phyloP scores from a whole-genome alignment of 2,797 vertebrate genomes.

The Gastrophryne carolinensis region DNA sequence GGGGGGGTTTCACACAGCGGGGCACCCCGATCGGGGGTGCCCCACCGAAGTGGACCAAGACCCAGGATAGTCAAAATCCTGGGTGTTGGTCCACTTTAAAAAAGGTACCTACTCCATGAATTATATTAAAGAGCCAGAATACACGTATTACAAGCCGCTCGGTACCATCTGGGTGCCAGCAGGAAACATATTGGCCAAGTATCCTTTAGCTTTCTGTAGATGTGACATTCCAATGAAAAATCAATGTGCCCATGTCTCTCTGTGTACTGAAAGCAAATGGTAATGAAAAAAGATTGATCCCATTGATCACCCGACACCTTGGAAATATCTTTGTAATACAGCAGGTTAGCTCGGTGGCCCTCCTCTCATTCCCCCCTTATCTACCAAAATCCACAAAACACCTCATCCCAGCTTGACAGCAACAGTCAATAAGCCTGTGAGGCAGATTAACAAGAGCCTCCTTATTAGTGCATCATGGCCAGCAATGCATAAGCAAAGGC shows the following conservation, averaged over 20 bases:
- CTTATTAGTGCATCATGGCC: background rate
- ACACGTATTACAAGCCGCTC: background rate
- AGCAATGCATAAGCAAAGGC: background rate
- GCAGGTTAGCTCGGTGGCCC: background rate
- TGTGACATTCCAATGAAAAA: slow-evolving; percentile 31
- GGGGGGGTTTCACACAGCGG: too few relatives aligned
- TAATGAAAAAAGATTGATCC: slow-evolving; percentile 50
- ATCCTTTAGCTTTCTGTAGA: background rate
- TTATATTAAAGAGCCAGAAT: background rate
- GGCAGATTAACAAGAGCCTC: background rate
- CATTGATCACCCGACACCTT: slow-evolving; percentile 30
- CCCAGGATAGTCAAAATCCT: too few relatives aligned
- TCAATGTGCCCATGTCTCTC: slow-evolving; percentile 27
- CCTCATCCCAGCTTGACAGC: background rate
- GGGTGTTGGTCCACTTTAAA: too few relatives aligned
- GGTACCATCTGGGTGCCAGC: too few relatives aligned
- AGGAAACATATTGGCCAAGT: background rate
- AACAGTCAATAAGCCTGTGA: background rate
- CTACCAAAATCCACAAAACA: slow-evolving; percentile 16
- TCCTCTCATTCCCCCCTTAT: slow-evolving; percentile 23
- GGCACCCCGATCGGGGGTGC: too few relatives aligned
- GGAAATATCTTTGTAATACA: slow-evolving; percentile 30
- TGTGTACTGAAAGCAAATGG: slow-evolving; percentile 29
- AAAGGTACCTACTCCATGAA: too few relatives aligned
- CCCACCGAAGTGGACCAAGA: too few relatives aligned